Evolutionary conservation across 2,113 vertebrate species (phyloP).

Genomic region (Passer domesticus): DNA sequence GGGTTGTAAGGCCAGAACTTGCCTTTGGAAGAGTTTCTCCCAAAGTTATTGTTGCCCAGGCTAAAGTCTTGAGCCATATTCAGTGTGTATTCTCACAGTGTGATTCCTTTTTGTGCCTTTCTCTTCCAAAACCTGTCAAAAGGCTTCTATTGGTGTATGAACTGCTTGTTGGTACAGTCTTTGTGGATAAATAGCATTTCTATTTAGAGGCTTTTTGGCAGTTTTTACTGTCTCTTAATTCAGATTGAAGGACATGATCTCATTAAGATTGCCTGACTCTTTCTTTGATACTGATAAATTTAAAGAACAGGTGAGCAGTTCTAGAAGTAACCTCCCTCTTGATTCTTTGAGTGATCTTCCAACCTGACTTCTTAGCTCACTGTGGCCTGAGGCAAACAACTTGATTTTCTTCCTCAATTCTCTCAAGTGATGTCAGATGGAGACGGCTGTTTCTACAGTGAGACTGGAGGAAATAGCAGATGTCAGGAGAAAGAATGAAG

Average conservation of each 20-base stretch:
- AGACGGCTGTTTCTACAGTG: not conserved
- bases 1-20: not conserved
- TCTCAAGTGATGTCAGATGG: not conserved
- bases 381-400: not conserved
- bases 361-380: not conserved
- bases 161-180: not conserved
- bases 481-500: not conserved
- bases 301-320: not conserved
- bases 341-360: not conserved
- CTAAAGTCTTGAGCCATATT: not conserved
- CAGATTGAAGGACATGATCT: not conserved
- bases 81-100: not conserved
- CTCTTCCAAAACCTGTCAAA: not conserved
- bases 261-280: not conserved
- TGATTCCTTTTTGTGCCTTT: not conserved
- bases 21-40: not conserved
- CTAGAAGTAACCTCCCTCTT: not conserved
- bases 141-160: not conserved
- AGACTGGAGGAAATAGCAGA: not conserved
- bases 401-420: not conserved
- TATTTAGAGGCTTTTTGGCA: not conserved
- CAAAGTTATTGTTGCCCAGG: not conserved
- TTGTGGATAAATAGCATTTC: not conserved
- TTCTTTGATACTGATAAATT: not conserved
- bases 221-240: not conserved